phyloP scores from a whole-genome alignment of 2,888 invertebrate genomes.

The Euclidia mi region DNA sequence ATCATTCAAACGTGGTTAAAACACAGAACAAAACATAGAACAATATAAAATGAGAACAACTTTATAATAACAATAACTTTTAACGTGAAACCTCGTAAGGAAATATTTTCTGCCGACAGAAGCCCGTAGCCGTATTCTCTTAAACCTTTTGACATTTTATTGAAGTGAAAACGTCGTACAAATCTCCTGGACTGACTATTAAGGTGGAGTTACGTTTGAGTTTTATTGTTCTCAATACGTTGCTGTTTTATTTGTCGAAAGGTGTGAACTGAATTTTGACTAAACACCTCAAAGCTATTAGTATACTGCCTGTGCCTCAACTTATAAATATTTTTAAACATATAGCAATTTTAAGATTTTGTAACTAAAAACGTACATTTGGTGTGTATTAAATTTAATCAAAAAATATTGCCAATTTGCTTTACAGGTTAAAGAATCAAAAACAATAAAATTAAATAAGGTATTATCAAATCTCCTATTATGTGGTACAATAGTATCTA shows the following conservation, averaged over 20 bases:
- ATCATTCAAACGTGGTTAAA: slow-evolving; percentile 11
- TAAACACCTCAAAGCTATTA: neutral
- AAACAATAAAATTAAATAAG: too few species aligned
- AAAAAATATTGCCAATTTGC: too few species aligned
- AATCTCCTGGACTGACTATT: slow-evolving; percentile 27
- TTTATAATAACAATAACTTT: slow-evolving; percentile 5
- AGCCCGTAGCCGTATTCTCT: slow-evolving; percentile 1
- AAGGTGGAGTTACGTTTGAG: slow-evolving; percentile 16
- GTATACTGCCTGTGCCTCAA: too few species aligned
- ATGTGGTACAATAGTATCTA: too few species aligned
- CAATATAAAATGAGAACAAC: slow-evolving; percentile 1
- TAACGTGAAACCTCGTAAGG: slow-evolving; percentile 8
- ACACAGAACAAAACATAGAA: neutral
- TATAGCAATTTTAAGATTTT: too few species aligned
- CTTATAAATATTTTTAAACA: too few species aligned
- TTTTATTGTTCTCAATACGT: slow-evolving; percentile 20
- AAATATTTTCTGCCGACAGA: slow-evolving; percentile 19
- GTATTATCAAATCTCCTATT: too few species aligned
- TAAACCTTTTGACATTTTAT: slow-evolving; percentile 28
- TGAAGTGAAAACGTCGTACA: slow-evolving; percentile 24
- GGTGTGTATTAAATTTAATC: too few species aligned
- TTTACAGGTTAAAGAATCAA: too few species aligned
- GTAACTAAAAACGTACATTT: too few species aligned
- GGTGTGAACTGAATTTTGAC: too few species aligned
- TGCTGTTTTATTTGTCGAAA: slow-evolving; percentile 7